Evolutionary conservation across 2,113 vertebrate genomes (phyloP).

Genomic region (Polypterus bichir): DNA sequence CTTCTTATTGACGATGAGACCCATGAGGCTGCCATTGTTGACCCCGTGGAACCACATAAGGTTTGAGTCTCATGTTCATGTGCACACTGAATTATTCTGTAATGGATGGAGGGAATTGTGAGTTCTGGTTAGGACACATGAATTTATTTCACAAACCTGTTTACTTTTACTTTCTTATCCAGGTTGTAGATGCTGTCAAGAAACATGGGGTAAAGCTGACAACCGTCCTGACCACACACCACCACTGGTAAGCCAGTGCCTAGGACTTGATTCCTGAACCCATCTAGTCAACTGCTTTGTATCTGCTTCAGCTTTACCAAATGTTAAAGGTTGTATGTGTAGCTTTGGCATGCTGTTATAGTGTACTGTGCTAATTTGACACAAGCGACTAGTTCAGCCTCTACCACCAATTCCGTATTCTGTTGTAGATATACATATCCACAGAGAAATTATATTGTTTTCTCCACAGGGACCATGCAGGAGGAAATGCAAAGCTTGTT

Average conservation of each 20-base stretch:
- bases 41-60: conserved; percentile 87
- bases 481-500: conserved; percentile 87
- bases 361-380: too few species aligned
- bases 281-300: neutral
- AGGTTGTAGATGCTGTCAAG: conserved; percentile 78
- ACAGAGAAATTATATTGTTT: too few species aligned
- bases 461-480: conserved; percentile 78
- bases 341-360: too few species aligned
- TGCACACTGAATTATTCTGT: too few species aligned
- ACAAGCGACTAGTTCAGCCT: too few species aligned
- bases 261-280: neutral
- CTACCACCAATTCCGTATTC: too few species aligned
- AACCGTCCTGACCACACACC: conserved; percentile 85
- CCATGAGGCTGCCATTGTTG: conserved; percentile 78
- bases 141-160: too few species aligned
- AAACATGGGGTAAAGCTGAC: conserved; percentile 80
- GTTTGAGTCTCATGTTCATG: conserved; percentile 29
- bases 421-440: too few species aligned
- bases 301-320: neutral
- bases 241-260: conserved; percentile 71
- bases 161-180: conserved; percentile 8
- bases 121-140: too few species aligned
- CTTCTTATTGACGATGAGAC: conserved; percentile 79
- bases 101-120: too few species aligned
- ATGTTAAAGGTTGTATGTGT: too few species aligned